Evolutionary conservation across 2,888 invertebrate genomes (phyloP).

Genomic region (Incurvaria masculella): DNA sequence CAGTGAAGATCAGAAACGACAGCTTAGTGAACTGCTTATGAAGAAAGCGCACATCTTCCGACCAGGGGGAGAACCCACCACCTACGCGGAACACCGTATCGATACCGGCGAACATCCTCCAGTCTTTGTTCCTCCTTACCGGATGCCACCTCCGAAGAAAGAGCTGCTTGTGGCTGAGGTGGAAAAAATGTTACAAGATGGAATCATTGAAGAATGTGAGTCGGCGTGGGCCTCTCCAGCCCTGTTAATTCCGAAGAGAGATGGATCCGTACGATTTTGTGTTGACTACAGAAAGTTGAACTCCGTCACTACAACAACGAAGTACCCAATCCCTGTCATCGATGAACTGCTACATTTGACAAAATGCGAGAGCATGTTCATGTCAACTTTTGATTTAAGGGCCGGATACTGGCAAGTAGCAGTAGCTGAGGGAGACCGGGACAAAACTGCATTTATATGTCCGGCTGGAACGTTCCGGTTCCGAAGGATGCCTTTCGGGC

Average conservation of each 20-base stretch:
- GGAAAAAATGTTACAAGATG: constrained; percentile 19
- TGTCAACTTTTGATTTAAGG: constrained; percentile 24
- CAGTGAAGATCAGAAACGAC: neutral
- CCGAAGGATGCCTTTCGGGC: constrained; percentile 21
- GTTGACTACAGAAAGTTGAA: constrained; percentile 22
- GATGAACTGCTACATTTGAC: constrained; percentile 24
- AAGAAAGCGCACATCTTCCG: constrained; percentile 9
- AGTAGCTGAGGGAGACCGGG: constrained; percentile 14
- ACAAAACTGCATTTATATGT: constrained; percentile 21
- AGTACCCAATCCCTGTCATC: constrained; percentile 24
- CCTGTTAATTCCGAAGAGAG: constrained; percentile 22
- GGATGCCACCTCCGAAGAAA: constrained; percentile 20
- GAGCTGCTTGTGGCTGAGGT: constrained; percentile 19
- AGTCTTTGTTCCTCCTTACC: constrained; percentile 22
- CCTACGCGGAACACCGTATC: constrained; percentile 17
- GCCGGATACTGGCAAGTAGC: constrained; percentile 26
- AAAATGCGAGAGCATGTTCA: constrained; percentile 15
- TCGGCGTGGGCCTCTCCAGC: constrained; percentile 24
- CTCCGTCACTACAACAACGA: constrained; percentile 4
- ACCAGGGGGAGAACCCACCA: constrained; percentile 12
- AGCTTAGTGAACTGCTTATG: neutral
- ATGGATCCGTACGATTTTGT: constrained; percentile 19
- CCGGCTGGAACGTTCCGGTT: constrained; percentile 20
- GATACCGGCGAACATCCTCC: constrained; percentile 21
- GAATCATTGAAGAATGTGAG: constrained; percentile 24